These are phyloP conservation scores for Motacilla tschutschensis DNA, from an alignment of 2,113 vertebrate genomes.

Conservation along the genomic window DNA sequence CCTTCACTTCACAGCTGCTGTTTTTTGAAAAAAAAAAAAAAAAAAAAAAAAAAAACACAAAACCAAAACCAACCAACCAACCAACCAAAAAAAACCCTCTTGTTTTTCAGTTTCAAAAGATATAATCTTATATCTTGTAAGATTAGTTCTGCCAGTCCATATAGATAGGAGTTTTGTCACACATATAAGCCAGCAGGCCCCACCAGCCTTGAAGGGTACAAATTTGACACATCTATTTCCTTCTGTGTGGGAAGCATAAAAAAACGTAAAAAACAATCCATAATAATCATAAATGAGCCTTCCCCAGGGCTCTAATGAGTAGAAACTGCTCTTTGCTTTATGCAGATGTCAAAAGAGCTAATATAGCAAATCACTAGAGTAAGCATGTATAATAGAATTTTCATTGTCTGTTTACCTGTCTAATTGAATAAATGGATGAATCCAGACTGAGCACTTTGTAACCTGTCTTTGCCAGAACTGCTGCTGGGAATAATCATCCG, in stretches of 20 bases:
- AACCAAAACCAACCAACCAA: not conserved
- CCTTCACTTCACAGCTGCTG: not conserved
- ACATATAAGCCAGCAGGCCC: fast-evolving
- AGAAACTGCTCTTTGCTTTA: constrained; percentile 7
- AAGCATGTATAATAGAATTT: constrained; percentile 37
- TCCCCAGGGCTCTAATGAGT: constrained; percentile 6
- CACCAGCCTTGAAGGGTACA: not conserved
- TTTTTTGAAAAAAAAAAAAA: not conserved
- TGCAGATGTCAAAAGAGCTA: constrained; percentile 41
- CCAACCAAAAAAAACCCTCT: not conserved
- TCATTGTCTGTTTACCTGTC: constrained; percentile 59
- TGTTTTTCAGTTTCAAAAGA: not conserved
- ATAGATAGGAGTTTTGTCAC: not conserved
- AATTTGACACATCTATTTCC: not conserved
- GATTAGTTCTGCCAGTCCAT: not conserved
- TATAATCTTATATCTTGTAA: not conserved
- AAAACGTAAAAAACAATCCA: not conserved
- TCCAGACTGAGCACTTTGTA: constrained; percentile 25
- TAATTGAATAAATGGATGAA: constrained; percentile 61
- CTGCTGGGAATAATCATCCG: constrained; percentile 32
- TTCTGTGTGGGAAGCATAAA: not conserved
- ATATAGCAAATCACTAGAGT: constrained; percentile 48
- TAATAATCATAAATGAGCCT: not conserved
- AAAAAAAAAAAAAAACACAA: not conserved
- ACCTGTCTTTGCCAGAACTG: constrained; percentile 22